Conservation (phyloP, 2,888 invertebrate species). For the Cephonodes hylas region DNA sequence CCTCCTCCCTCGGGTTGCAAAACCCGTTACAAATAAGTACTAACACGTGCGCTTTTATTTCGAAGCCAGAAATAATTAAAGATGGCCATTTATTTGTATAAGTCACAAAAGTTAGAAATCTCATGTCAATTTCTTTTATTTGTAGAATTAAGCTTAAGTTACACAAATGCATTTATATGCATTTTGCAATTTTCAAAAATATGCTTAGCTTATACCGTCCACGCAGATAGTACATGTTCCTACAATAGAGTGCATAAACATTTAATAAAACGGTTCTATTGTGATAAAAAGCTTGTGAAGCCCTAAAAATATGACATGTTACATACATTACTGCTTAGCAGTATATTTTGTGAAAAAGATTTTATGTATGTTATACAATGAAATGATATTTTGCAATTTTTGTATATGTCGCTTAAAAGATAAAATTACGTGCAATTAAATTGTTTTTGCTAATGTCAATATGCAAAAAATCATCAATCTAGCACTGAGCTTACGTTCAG, state of each 20-base stretch:
- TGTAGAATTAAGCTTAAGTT: constrained; percentile 33
- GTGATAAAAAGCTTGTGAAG: constrained; percentile 20
- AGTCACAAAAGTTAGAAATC: constrained; percentile 44
- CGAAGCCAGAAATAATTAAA: background rate
- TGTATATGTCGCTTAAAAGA: background rate
- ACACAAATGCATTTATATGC: constrained; percentile 57
- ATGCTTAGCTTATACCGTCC: constrained; percentile 64
- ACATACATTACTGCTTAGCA: constrained; percentile 39
- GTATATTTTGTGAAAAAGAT: constrained; percentile 41
- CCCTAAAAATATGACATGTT: constrained; percentile 24
- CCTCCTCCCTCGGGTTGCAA: background rate
- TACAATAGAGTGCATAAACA: background rate
- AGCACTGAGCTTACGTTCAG: background rate
- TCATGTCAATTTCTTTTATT: constrained; percentile 29
- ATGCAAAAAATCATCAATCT: background rate
- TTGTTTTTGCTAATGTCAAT: background rate
- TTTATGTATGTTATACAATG: constrained; percentile 27
- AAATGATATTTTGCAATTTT: constrained; percentile 15
- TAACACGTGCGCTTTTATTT: background rate
- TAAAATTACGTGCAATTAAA: background rate
- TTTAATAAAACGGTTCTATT: background rate
- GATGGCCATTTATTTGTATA: constrained; percentile 16
- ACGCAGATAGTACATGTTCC: constrained; percentile 30
- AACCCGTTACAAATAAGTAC: background rate
- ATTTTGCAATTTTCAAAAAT: constrained; percentile 36